Evolutionary conservation across 2,797 vertebrate species (phyloP).

Genomic region (Pipistrellus kuhlii): DNA sequence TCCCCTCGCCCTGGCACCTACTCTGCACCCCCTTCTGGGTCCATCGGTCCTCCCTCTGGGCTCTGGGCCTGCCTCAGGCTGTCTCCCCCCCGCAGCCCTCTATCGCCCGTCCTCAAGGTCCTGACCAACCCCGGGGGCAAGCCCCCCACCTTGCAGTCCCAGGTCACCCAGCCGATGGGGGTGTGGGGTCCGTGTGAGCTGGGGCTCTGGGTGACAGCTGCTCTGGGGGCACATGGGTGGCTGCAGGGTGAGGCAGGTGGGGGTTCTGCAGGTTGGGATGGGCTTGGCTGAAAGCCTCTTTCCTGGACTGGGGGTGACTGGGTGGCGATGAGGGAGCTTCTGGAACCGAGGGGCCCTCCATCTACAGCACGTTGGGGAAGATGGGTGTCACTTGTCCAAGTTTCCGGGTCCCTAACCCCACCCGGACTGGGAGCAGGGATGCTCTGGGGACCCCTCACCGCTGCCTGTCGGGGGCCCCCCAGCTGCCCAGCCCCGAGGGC

Average conservation of each 20-base stretch:
- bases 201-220: not conserved
- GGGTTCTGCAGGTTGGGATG: too few relatives aligned
- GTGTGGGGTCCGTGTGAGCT: not conserved
- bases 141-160: too few relatives aligned
- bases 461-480: not conserved
- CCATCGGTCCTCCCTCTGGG: too few relatives aligned
- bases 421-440: not conserved
- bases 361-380: not conserved
- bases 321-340: not conserved
- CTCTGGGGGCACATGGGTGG: not conserved
- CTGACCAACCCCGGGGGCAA: not conserved
- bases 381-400: not conserved
- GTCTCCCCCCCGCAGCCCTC: rapidly evolving
- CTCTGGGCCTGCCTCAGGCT: not conserved
- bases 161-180: not conserved
- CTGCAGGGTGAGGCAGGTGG: not conserved
- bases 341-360: not conserved
- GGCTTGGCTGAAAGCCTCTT: not conserved
- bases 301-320: not conserved
- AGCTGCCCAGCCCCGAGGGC: too few relatives aligned
- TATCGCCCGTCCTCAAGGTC: not conserved
- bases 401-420: not conserved
- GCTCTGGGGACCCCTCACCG: too few relatives aligned
- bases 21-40: too few relatives aligned
- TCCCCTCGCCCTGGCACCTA: not conserved